Evolutionary conservation across 1,140 invertebrate species (phyloP).

Genomic region (Apis laboriosa): DNA sequence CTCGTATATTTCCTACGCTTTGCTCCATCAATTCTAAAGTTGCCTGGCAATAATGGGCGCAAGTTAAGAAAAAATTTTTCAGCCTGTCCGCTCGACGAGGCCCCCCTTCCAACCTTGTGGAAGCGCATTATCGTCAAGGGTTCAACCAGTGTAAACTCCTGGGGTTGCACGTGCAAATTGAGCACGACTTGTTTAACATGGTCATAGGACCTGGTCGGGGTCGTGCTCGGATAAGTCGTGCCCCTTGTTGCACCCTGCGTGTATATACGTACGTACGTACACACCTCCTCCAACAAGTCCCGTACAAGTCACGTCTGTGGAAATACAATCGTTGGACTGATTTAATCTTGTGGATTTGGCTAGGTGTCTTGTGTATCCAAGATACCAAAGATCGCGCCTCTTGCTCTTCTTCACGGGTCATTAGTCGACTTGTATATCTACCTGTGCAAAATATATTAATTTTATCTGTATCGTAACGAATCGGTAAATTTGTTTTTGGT

Average conservation of each 20-base stretch:
- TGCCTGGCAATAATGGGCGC: slow-evolving; percentile 14
- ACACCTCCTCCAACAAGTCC: slow-evolving; percentile 45
- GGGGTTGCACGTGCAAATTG: slow-evolving; percentile 68
- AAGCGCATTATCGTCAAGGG: slow-evolving; percentile 66
- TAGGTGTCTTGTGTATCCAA: slow-evolving; percentile 52
- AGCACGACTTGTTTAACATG: slow-evolving; percentile 68
- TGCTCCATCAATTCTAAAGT: slow-evolving; percentile 1
- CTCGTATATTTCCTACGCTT: slow-evolving; percentile 11
- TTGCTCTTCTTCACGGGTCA: neutral
- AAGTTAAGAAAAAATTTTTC: slow-evolving; percentile 42
- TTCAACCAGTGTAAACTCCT: slow-evolving; percentile 66
- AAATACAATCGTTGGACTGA: slow-evolving; percentile 69
- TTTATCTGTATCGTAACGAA: no score
- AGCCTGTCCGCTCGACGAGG: slow-evolving; percentile 40
- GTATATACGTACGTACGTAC: slow-evolving; percentile 20
- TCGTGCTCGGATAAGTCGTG: slow-evolving; percentile 39
- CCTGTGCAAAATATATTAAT: slow-evolving; percentile 7
- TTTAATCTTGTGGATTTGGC: slow-evolving; percentile 63
- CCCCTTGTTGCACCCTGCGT: slow-evolving; percentile 44
- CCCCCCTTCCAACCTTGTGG: slow-evolving; percentile 52
- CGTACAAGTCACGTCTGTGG: slow-evolving; percentile 69
- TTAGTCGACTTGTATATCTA: slow-evolving; percentile 9
- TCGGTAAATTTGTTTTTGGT: no score
- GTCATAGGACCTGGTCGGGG: slow-evolving; percentile 57
- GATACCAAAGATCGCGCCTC: slow-evolving; percentile 55